Conservation (phyloP, 1,140 invertebrate species). For the Pectinophora gossypiella region DNA sequence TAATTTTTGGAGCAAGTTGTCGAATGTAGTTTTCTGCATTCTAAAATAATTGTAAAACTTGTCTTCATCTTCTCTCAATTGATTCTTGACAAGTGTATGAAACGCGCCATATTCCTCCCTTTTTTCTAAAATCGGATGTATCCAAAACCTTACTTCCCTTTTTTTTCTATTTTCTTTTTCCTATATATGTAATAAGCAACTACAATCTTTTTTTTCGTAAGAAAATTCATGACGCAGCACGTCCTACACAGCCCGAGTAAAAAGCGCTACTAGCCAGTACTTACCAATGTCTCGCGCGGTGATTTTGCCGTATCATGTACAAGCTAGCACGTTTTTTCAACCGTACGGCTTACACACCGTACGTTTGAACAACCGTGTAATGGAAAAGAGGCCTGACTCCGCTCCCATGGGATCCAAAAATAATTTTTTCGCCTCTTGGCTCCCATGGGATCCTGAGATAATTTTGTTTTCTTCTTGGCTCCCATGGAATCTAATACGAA, state of each 20-base stretch:
- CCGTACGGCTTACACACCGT: slow-evolving; percentile 11
- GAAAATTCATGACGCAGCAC: slow-evolving; percentile 12
- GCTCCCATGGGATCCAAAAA: too few relatives aligned
- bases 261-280: slow-evolving; percentile 12
- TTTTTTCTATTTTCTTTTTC: slow-evolving; percentile 12
- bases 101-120: slow-evolving; percentile 22
- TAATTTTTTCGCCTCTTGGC: too few relatives aligned
- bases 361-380: slow-evolving; percentile 9
- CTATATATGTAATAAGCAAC: slow-evolving; percentile 10
- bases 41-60: slow-evolving; percentile 26
- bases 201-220: slow-evolving; percentile 10
- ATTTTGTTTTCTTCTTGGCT: too few relatives aligned
- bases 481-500: too few relatives aligned
- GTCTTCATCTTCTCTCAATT: slow-evolving; percentile 26
- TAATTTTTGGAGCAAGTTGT: slow-evolving; percentile 21
- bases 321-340: slow-evolving; percentile 13
- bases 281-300: slow-evolving; percentile 11
- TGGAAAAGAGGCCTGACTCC: slow-evolving; percentile 6
- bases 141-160: slow-evolving; percentile 8
- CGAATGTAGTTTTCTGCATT: slow-evolving; percentile 11
- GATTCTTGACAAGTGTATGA: slow-evolving; percentile 29
- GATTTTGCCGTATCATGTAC: slow-evolving; percentile 13
- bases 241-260: slow-evolving; percentile 7
- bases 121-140: slow-evolving; percentile 26
- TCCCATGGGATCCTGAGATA: too few relatives aligned